Base-by-base conservation (phyloP, 2,113 vertebrate species). In the Colinus virginianus region DNA sequence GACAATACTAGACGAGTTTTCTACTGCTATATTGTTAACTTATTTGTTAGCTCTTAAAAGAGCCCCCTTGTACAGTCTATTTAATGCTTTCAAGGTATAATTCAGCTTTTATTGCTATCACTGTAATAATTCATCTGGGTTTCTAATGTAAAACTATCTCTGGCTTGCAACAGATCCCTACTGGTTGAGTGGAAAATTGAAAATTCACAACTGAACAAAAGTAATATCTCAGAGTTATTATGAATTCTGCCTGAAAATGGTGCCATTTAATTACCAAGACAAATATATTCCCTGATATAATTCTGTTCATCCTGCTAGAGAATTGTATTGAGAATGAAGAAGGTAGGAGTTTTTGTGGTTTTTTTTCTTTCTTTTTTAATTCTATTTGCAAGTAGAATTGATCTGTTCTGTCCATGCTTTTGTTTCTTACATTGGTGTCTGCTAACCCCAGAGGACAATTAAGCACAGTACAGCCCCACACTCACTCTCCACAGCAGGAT, bases 101-200 rank as follows among this genome's bases (percentile, higher is more conserved):
- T 84, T 92, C 34, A 92, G 23, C 48, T 80, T 88, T 68, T 64
- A 66, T 40, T 61, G 8, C 30, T 71, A 51, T 79, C 45, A 34
- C 8, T 62, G 28, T 48, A 87, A 82, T 82, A 49, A 89, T 23
- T 90, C 45, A 82, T 77, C 10, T 68, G 87, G 45, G 14, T 78
- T 89, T 58, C 67, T 85, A 69, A 94, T 61, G 66, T 53, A 66
- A 71, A 89, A 77, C 23, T 51, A 84, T 64, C 75, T 68, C 51
- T 76, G 34, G 4, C 48, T 93, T 66, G 34, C 43, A 51, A 68
- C 23, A 78, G 32, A 51, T 76, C 28, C 78, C 43, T 84, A 7
- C 17, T n/a, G 11, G 23, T 59, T 71, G 42, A 71, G 25, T n/a
- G 18, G 26, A 87, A 90, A 87, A 90, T 42, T 40, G 19, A 18